Evolutionary conservation across 2,113 vertebrate genomes (phyloP).

Genomic region (Cromileptes altivelis): DNA sequence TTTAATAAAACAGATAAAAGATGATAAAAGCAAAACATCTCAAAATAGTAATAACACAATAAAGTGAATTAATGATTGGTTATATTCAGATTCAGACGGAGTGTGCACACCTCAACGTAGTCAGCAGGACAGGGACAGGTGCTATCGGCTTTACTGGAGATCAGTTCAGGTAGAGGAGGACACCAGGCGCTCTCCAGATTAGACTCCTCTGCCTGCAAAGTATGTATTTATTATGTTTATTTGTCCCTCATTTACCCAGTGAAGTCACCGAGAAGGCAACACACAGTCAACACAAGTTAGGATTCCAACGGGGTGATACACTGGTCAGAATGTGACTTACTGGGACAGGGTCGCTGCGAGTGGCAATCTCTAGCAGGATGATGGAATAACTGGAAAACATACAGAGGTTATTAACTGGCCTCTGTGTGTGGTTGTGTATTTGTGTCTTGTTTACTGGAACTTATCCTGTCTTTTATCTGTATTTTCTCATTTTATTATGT

Average conservation of each 20-base stretch:
- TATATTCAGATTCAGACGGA: no score
- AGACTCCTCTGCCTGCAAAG: slow-evolving; percentile 79
- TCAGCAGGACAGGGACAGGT: slow-evolving; percentile 87
- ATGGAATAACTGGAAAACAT: slow-evolving; percentile 86
- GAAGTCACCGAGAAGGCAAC: not conserved
- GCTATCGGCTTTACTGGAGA: slow-evolving; percentile 86
- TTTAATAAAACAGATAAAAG: no score
- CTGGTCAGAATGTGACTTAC: slow-evolving; percentile 77
- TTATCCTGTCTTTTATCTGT: no score
- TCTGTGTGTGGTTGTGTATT: no score
- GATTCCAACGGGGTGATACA: no score
- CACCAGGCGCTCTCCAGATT: slow-evolving; percentile 84
- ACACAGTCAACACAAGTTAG: no score
- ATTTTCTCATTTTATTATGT: no score
- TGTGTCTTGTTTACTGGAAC: no score
- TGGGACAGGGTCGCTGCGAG: slow-evolving; percentile 84
- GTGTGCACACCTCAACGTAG: slow-evolving; percentile 83
- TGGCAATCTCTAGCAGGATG: slow-evolving; percentile 90
- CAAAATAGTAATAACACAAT: no score
- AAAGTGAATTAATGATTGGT: no score
- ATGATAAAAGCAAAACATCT: no score
- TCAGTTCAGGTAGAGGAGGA: slow-evolving; percentile 86
- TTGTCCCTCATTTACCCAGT: not conserved
- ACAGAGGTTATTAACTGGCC: slow-evolving; percentile 14
- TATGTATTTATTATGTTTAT: not conserved